Conservation (phyloP, 2,888 invertebrate species). For the Ceriagrion tenellum region DNA sequence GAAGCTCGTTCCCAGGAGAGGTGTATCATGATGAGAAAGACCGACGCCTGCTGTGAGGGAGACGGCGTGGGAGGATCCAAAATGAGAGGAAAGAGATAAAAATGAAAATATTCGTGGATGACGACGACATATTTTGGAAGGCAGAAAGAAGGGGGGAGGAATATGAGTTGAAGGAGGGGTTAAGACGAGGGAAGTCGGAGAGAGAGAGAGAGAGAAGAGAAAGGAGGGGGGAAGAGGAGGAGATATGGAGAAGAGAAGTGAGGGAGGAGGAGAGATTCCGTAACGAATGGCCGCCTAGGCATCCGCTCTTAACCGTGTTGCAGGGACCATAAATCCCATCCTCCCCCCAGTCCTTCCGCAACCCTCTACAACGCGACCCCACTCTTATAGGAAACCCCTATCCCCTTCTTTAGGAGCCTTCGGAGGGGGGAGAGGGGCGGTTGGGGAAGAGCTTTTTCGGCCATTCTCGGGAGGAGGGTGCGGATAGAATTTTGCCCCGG, state of each 20-base stretch:
- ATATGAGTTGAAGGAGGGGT: not conserved
- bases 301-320: conserved; percentile 13
- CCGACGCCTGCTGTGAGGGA: not conserved
- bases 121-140: not conserved
- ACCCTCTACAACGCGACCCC: not conserved
- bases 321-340: conserved; percentile 10
- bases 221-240: not conserved
- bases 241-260: too few relatives aligned
- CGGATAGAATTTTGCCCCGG: not conserved
- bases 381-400: not conserved
- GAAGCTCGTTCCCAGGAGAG: not conserved
- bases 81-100: not conserved
- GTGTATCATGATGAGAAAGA: not conserved
- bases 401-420: not conserved
- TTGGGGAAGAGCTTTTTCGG: not conserved
- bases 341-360: not conserved
- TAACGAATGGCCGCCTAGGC: conserved; percentile 10
- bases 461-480: not conserved
- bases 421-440: too few relatives aligned
- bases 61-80: not conserved
- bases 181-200: too few relatives aligned
- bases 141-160: not conserved
- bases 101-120: not conserved
- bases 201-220: too few relatives aligned
- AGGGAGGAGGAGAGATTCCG: not conserved